Percentiles rank a stretch among this genome's conserved stretches.
phyloP scores from a whole-genome alignment of 1,140 invertebrate species.

The Microvelia longipes region DNA sequence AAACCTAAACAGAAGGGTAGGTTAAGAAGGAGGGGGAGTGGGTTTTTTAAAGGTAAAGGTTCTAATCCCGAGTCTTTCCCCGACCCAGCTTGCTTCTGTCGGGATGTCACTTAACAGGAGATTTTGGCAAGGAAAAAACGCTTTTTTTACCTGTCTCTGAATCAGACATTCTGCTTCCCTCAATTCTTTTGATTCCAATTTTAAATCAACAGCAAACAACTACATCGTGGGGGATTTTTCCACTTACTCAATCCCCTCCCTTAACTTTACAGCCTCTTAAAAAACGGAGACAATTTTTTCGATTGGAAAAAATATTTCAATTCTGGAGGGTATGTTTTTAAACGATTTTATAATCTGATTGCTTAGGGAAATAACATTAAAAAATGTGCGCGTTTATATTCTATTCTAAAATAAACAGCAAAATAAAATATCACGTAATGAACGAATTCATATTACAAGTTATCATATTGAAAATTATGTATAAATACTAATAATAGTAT shows the following conservation, averaged over 20 bases:
- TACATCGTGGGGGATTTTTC: too few relatives aligned
- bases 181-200: background rate
- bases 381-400: background rate
- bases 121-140: background rate
- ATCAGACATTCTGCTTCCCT: background rate
- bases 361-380: background rate
- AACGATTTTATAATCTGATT: background rate
- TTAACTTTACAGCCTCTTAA: background rate
- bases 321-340: background rate
- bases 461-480: background rate
- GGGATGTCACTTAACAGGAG: background rate
- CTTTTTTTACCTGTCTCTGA: background rate
- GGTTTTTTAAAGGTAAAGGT: background rate
- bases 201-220: background rate
- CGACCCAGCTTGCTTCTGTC: background rate
- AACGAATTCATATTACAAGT: background rate
- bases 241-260: background rate
- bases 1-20: background rate
- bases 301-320: background rate
- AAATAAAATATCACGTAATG: background rate
- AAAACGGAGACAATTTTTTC: background rate
- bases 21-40: too few relatives aligned
- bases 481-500: background rate
- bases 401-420: background rate
- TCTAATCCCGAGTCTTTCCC: background rate